Evolutionary conservation across 2,888 invertebrate genomes (phyloP).

Genomic region (Epicampocera succincta): DNA sequence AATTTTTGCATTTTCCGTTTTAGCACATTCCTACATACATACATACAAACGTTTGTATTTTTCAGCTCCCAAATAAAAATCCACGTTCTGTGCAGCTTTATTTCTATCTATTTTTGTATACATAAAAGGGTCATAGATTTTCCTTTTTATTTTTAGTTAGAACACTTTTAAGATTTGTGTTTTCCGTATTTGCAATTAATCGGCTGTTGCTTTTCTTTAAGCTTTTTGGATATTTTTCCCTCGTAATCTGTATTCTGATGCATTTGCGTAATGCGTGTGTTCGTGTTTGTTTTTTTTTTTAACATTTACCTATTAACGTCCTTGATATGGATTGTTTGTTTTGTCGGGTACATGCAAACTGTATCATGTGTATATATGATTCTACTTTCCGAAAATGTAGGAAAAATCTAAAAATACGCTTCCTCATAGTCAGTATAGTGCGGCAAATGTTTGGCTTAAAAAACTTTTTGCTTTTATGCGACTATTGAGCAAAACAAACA

Average conservation of each 20-base stretch:
- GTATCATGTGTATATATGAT: too few relatives aligned
- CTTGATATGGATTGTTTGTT: slow-evolving; percentile 39
- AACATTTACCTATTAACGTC: slow-evolving; percentile 21
- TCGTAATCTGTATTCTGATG: background rate
- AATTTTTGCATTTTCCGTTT: background rate
- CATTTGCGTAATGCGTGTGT: background rate
- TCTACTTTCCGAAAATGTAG: too few relatives aligned
- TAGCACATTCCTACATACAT: too few relatives aligned
- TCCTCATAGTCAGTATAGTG: too few relatives aligned
- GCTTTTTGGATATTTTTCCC: background rate
- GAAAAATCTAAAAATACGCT: too few relatives aligned
- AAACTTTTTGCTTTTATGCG: too few relatives aligned
- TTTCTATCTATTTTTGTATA: slow-evolving; percentile 46
- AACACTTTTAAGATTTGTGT: slow-evolving; percentile 23
- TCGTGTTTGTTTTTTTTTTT: background rate
- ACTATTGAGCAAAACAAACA: too few relatives aligned
- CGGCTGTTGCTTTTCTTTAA: background rate
- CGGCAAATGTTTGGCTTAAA: too few relatives aligned
- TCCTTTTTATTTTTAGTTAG: slow-evolving; percentile 46
- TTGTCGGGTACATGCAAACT: too few relatives aligned
- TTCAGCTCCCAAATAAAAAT: background rate
- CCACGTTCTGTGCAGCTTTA: slow-evolving; percentile 28
- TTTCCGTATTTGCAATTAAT: slow-evolving; percentile 37
- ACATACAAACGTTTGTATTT: too few relatives aligned
- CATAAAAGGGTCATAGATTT: slow-evolving; percentile 35